phyloP scores from a whole-genome alignment of 92 coral and sea anemone species.

The Pocillopora meandrina region DNA sequence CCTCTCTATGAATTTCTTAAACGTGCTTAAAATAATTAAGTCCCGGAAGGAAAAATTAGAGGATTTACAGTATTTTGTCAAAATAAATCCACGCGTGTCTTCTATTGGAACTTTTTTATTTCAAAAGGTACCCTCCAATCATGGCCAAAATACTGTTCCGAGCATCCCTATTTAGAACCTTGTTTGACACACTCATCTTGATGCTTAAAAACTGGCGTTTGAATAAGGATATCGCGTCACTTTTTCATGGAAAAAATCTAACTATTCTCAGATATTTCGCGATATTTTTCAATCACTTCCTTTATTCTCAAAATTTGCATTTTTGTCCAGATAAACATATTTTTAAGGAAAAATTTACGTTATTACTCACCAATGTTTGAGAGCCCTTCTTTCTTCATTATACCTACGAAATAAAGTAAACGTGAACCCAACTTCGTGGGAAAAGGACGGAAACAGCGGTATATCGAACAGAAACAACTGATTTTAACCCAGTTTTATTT shows the following conservation, averaged over 20 bases:
- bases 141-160: conserved; percentile 27
- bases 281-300: conserved; percentile 22
- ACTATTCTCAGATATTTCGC: conserved; percentile 10
- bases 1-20: conserved; percentile 10
- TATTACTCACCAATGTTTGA: conserved; percentile 34
- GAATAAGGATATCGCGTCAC: conserved; percentile 22
- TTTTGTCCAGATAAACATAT: conserved; percentile 11
- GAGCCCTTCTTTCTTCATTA: conserved; percentile 29
- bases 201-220: conserved; percentile 30
- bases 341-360: conserved; percentile 17
- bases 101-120: conserved; percentile 25
- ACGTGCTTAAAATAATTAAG: conserved; percentile 27
- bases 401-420: conserved; percentile 30
- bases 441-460: conserved; percentile 21
- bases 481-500: conserved; percentile 27
- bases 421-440: conserved; percentile 24
- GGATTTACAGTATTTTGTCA: conserved; percentile 16
- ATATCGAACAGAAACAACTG: conserved; percentile 18
- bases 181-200: conserved; percentile 24
- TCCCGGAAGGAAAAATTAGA: neutral
- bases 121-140: conserved; percentile 36
- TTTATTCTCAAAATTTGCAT: conserved; percentile 17
- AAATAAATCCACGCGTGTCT: conserved; percentile 29
- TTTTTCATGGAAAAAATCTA: conserved; percentile 29
- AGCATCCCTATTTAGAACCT: conserved; percentile 9